These are phyloP conservation scores for Rhamnusium bicolor DNA, from an alignment of 2,888 invertebrate genomes.

Conservation along the genomic window DNA sequence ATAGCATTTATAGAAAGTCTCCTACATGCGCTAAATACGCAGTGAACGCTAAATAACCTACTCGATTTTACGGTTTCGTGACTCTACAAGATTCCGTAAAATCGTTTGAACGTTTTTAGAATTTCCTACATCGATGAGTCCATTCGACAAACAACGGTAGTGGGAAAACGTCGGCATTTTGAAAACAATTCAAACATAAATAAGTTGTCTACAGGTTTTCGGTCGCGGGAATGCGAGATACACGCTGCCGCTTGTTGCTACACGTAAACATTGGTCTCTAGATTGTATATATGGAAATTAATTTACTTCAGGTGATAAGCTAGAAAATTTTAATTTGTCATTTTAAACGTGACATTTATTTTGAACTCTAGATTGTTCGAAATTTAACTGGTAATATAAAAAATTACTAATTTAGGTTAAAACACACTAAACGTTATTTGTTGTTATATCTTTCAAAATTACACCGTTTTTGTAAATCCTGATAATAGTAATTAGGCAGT, in stretches of 20 bases:
- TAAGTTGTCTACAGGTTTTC: conserved; percentile 71
- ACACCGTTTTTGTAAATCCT: neutral
- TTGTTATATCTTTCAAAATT: too few relatives aligned
- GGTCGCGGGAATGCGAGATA: conserved; percentile 68
- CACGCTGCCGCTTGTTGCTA: conserved; percentile 68
- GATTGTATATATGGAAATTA: conserved; percentile 65
- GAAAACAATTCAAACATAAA: conserved; percentile 73
- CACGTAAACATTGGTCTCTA: conserved; percentile 64
- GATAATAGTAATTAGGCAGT: neutral
- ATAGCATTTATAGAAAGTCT: conserved; percentile 44
- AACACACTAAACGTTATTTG: too few relatives aligned
- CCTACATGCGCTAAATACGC: conserved; percentile 46
- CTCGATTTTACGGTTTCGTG: conserved; percentile 65
- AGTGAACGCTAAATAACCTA: conserved; percentile 52
- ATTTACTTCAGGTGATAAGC: conserved; percentile 47
- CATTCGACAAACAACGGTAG: conserved; percentile 65
- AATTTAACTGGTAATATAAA: neutral
- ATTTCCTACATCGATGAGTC: conserved; percentile 64
- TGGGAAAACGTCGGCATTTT: conserved; percentile 71
- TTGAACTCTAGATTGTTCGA: neutral
- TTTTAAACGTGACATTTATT: neutral
- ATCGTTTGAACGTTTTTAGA: conserved; percentile 67
- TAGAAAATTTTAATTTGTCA: neutral
- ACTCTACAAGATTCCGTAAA: conserved; percentile 69
- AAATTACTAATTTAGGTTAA: too few relatives aligned